Evolutionary conservation across 2,797 vertebrate genomes (phyloP).

Genomic region (Heliangelus exortis): DNA sequence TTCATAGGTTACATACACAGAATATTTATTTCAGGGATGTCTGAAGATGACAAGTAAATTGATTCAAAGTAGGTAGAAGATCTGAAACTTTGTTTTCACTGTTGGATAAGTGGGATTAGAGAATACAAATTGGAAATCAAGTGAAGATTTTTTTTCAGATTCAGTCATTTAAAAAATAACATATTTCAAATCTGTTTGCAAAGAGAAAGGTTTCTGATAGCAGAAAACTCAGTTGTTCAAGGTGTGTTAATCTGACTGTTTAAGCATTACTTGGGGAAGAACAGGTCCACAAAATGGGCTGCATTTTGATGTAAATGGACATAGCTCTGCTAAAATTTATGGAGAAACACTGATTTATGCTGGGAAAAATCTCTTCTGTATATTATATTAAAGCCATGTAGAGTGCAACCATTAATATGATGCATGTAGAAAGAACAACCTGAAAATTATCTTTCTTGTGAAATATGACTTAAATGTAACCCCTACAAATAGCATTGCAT

Average conservation of each 20-base stretch:
- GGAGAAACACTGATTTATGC: slow-evolving; percentile 12
- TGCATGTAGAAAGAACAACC: background rate
- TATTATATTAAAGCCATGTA: background rate
- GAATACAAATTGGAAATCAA: background rate
- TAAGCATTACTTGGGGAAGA: background rate
- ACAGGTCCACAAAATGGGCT: background rate
- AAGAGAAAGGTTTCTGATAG: background rate
- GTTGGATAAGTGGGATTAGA: background rate
- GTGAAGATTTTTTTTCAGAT: background rate
- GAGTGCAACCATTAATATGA: slow-evolving; percentile 2
- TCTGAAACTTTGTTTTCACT: background rate
- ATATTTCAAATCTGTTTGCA: background rate
- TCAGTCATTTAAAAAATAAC: background rate
- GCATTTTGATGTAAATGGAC: background rate
- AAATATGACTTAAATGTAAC: background rate
- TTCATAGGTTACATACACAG: background rate
- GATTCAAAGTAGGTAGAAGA: background rate
- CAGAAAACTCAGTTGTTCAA: background rate
- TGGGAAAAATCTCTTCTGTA: background rate
- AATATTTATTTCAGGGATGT: background rate
- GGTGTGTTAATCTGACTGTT: background rate
- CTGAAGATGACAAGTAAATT: background rate
- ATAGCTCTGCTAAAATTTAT: background rate
- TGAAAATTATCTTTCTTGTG: slow-evolving; percentile 1
- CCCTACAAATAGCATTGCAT: background rate